These are phyloP conservation scores for Sebastes steindachneri DNA, from an alignment of 2,797 vertebrate genomes.

Conservation along the genomic window DNA sequence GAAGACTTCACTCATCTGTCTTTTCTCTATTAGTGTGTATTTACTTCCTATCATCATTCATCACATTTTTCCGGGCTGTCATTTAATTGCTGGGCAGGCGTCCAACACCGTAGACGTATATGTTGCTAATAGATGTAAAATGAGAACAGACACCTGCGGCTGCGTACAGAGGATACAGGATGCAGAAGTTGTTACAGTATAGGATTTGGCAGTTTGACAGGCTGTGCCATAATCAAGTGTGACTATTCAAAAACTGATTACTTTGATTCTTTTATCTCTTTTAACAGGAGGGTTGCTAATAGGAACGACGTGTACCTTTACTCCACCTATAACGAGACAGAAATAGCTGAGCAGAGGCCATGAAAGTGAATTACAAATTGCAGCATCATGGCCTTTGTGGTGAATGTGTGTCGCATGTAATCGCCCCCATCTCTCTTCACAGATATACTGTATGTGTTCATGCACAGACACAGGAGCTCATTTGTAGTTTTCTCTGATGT, in stretches of 20 bases:
- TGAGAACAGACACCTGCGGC: slow-evolving; percentile 20
- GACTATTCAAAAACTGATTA: slow-evolving; percentile 29
- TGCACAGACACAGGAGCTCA: background rate
- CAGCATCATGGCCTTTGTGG: background rate
- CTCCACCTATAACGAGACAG: background rate
- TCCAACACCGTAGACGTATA: slow-evolving; percentile 44
- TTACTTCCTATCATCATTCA: slow-evolving; percentile 48
- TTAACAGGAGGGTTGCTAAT: slow-evolving; percentile 2
- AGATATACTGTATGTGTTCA: background rate
- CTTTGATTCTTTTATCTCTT: slow-evolving; percentile 20
- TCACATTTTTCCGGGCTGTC: slow-evolving; percentile 46
- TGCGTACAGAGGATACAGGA: slow-evolving; percentile 21
- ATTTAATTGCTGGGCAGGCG: slow-evolving; percentile 51
- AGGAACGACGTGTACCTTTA: background rate
- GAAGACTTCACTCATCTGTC: slow-evolving; percentile 25
- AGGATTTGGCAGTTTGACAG: slow-evolving; percentile 38
- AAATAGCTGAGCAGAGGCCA: background rate
- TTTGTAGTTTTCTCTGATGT: slow-evolving; percentile 12
- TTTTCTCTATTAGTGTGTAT: slow-evolving; percentile 13
- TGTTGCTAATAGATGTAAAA: slow-evolving; percentile 47
- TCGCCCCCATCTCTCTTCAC: background rate
- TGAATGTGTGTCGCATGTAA: background rate
- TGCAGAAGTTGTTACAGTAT: slow-evolving; percentile 17
- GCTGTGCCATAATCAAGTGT: background rate
- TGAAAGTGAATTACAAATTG: background rate